Evolutionary conservation across 2,113 vertebrate species (phyloP), one percentile per base, ranked within the genome.

Genomic region (Pristiophorus japonicus): DNA sequence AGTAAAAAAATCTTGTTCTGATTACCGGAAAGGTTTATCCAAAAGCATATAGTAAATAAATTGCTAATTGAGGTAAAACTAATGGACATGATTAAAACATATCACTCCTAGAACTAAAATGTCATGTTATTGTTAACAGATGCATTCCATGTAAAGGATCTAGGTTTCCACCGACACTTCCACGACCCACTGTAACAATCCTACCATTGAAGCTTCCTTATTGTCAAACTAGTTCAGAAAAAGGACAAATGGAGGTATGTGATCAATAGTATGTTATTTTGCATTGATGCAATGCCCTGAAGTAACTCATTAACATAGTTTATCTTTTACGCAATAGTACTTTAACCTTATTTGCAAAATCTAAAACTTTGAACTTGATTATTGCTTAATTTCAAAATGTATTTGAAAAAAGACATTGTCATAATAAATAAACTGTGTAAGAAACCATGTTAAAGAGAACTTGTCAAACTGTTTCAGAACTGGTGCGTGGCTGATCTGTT

Each of bases 81-180:
- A 63, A 93, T 6, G 24, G 22, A n/a, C 10, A 22, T 65, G 14
- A 65, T 93, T 65, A 42, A 93, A 42, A n/a, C 24, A 8, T 45
- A 18, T 66, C 8, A 34, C 45, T 3, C 38, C 42, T 70, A 27
- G 4, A 94, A 70, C 93, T 73, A 73, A 66, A 73, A 42, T 81
- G 38, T 42, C 42, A 70, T 63, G 34, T 96, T 97, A 92, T 84
- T 95, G 95, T 94, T 51, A 38, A n/a, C 97, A 99, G 99, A 97
- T 99, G 99, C 95, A 99, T 99, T 96, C 99, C 98, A 0, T 99
- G 99, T 95, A 99, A 99, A 98, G 99, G 99, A 95, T 98, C 99
- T 20, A 97, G 98, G 0, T 99, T 98, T 95, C 99, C 99, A 30
- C 98, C 99, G 22, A 99, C 99, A 0, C 98, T 99, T 42, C 99